Percentiles rank a stretch among this genome's conserved stretches.
phyloP scores from a whole-genome alignment of 2,888 invertebrate species.

The Rhingia campestris region DNA sequence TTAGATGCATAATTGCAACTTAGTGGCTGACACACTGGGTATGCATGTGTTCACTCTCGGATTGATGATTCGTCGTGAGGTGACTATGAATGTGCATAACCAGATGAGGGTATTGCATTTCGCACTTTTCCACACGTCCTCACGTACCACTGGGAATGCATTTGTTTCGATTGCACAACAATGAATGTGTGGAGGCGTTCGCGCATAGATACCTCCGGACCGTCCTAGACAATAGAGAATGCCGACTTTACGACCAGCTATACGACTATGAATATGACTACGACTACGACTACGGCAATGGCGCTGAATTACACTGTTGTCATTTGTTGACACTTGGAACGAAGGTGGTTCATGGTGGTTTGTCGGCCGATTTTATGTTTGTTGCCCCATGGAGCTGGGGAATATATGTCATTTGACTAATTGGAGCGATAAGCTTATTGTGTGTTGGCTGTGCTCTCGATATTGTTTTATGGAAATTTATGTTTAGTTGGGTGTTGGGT shows the following conservation, averaged over 20 bases:
- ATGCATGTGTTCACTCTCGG: not conserved
- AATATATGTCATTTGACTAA: conserved; percentile 68
- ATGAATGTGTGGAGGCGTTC: conserved; percentile 36
- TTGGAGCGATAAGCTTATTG: conserved; percentile 70
- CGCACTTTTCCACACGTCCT: conserved; percentile 67
- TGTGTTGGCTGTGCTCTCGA: not conserved
- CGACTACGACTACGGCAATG: conserved; percentile 1
- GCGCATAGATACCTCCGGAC: not conserved
- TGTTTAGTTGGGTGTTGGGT: conserved; percentile 45
- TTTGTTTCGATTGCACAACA: conserved; percentile 56
- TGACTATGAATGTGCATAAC: conserved; percentile 26
- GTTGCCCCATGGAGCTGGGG: conserved; percentile 9
- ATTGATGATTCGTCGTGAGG: conserved; percentile 46
- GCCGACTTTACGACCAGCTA: conserved; percentile 28
- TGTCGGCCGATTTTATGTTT: conserved; percentile 33
- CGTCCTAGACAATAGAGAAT: conserved; percentile 27
- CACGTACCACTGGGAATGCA: conserved; percentile 42
- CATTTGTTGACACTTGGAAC: conserved; percentile 68
- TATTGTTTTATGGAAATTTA: conserved; percentile 34
- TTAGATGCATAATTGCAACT: conserved; percentile 59
- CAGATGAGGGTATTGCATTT: conserved; percentile 58
- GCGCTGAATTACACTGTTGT: conserved; percentile 52
- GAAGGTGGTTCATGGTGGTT: conserved; percentile 66
- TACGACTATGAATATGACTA: conserved; percentile 7
- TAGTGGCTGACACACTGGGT: conserved; percentile 30